Conservation (phyloP, 1,140 invertebrate genomes). For the Drosophila equinoxialis region DNA sequence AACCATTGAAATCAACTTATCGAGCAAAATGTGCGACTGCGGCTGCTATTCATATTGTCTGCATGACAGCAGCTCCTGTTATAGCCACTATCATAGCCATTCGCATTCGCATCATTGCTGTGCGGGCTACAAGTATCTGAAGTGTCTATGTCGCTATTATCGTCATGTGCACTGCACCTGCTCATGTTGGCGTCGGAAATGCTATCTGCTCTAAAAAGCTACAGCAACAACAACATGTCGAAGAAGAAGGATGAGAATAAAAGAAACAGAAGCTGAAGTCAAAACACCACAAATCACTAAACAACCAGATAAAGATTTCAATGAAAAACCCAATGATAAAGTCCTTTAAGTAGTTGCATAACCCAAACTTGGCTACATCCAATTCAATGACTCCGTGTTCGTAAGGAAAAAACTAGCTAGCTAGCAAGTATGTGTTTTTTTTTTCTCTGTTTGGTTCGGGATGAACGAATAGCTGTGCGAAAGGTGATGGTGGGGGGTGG, state of each 20-base stretch:
- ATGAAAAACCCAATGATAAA: slow-evolving; percentile 60
- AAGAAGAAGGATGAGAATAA: neutral
- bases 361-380: slow-evolving; percentile 74
- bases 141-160: slow-evolving; percentile 74
- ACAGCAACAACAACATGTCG: neutral
- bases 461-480: slow-evolving; percentile 2
- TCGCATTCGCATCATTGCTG: slow-evolving; percentile 72
- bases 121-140: slow-evolving; percentile 76
- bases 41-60: slow-evolving; percentile 74
- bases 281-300: slow-evolving; percentile 57
- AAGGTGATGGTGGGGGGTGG: neutral
- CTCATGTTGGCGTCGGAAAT: slow-evolving; percentile 75
- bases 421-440: too few relatives aligned
- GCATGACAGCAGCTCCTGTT: slow-evolving; percentile 64
- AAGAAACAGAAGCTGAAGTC: neutral
- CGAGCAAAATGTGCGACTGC: slow-evolving; percentile 68
- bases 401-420: too few relatives aligned
- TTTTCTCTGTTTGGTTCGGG: neutral
- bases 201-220: slow-evolving; percentile 65
- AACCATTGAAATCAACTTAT: neutral
- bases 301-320: neutral
- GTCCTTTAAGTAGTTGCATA: slow-evolving; percentile 80
- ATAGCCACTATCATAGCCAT: slow-evolving; percentile 62
- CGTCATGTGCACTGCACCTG: slow-evolving; percentile 74
- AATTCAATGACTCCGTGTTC: slow-evolving; percentile 10